These are phyloP conservation scores for Stichopus horrens DNA, from an alignment of 53 echinoderm and acorn worm genomes.

Conservation along the genomic window DNA sequence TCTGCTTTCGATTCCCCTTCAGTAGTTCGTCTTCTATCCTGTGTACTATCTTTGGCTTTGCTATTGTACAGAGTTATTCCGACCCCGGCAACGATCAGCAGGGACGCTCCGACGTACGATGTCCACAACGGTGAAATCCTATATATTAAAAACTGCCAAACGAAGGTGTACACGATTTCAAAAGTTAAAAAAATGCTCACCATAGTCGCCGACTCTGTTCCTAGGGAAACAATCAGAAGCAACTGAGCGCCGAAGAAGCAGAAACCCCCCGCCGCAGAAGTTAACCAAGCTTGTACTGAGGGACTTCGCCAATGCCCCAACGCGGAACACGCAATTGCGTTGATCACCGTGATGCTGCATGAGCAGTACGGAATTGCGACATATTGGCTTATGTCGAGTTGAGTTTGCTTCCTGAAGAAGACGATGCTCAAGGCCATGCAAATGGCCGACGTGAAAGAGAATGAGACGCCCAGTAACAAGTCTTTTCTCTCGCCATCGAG, in stretches of 20 bases:
- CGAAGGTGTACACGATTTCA: not conserved
- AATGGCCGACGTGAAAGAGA: not conserved
- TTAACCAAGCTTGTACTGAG: not conserved
- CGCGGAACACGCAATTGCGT: not conserved
- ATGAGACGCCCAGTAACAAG: not conserved
- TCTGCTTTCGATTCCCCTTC: too few relatives aligned
- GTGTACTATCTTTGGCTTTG: not conserved
- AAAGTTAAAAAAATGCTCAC: not conserved
- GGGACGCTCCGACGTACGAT: slow-evolving; percentile 5
- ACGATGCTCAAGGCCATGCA: not conserved
- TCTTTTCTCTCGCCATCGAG: not conserved
- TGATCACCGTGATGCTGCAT: not conserved
- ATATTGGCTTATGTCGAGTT: not conserved
- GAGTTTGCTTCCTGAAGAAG: not conserved
- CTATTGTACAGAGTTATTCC: not conserved
- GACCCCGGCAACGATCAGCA: not conserved
- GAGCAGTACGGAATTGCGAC: not conserved
- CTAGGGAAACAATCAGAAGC: not conserved
- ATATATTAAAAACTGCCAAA: slow-evolving; percentile 20
- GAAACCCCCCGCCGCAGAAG: not conserved
- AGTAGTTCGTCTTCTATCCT: too few relatives aligned
- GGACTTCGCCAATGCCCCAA: not conserved
- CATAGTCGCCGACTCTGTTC: not conserved
- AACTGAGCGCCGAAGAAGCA: not conserved
- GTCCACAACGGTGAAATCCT: slow-evolving; percentile 17